Percentiles rank a stretch among this genome's conserved stretches.
Evolutionary conservation across 2,113 vertebrate genomes (phyloP).

Genomic region (Poeciliopsis turrubarensis): DNA sequence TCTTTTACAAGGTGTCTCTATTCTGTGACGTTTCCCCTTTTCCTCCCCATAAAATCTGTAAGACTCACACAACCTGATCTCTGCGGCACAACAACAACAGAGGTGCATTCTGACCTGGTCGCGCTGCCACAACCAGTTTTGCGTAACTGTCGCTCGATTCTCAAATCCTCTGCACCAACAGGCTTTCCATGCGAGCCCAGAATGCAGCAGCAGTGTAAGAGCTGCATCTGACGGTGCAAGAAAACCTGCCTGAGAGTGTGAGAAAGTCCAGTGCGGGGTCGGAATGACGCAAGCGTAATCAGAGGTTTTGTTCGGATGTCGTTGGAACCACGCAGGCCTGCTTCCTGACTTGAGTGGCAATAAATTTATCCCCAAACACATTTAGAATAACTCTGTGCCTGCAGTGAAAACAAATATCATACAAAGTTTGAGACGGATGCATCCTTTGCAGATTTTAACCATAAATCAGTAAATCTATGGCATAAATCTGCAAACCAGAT

Average conservation of each 20-base stretch:
- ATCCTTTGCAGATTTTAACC: not conserved
- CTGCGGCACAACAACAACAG: no score
- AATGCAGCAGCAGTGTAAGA: not conserved
- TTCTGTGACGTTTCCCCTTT: not conserved
- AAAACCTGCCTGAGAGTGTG: not conserved
- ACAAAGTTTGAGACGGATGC: not conserved
- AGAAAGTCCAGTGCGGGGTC: not conserved
- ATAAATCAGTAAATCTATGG: not conserved
- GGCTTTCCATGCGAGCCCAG: not conserved
- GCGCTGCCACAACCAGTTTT: not conserved
- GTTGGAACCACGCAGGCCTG: not conserved
- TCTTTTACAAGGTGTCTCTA: not conserved
- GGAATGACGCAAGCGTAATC: not conserved
- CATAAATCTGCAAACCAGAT: no score
- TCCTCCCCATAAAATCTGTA: no score
- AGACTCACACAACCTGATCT: no score
- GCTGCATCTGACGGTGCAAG: not conserved
- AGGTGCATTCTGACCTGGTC: not conserved
- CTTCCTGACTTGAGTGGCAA: not conserved
- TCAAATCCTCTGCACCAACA: not conserved
- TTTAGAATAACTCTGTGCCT: not conserved
- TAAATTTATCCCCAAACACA: not conserved
- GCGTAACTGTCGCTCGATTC: not conserved
- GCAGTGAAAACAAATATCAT: not conserved
- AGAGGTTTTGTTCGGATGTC: not conserved